phyloP scores from a whole-genome alignment of 1,140 invertebrate genomes.

The Leptinotarsa texana region DNA sequence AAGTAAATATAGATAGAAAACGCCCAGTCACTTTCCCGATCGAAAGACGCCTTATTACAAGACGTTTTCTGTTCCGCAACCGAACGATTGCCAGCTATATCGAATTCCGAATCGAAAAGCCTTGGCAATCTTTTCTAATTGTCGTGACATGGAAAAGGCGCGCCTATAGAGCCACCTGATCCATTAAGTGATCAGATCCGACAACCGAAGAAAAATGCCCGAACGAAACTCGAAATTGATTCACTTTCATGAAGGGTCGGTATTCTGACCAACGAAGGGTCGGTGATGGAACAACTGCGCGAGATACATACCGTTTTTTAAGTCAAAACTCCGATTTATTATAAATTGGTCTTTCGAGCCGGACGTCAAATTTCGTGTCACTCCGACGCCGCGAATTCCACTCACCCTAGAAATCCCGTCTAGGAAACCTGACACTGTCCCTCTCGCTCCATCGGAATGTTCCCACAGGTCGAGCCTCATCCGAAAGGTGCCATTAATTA shows the following conservation, averaged over 20 bases:
- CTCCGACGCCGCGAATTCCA: no score
- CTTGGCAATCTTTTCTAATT: slow-evolving; percentile 39
- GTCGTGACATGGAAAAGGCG: slow-evolving; percentile 44
- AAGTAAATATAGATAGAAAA: background rate
- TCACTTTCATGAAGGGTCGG: no score
- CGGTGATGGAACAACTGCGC: background rate
- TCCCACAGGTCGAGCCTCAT: slow-evolving; percentile 36
- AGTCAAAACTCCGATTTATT: background rate
- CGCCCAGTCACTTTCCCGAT: slow-evolving; percentile 1
- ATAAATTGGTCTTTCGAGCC: background rate
- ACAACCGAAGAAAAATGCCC: background rate
- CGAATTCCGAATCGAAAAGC: no score
- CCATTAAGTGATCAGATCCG: slow-evolving; percentile 37
- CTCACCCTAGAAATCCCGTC: background rate
- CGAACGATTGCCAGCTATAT: background rate
- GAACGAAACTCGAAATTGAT: background rate
- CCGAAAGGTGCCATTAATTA: slow-evolving; percentile 40
- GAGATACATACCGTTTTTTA: no score
- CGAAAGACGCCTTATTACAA: background rate
- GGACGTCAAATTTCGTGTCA: background rate
- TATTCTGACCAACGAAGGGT: no score
- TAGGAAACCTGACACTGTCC: background rate
- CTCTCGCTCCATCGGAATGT: slow-evolving; percentile 31
- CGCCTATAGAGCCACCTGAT: slow-evolving; percentile 39
- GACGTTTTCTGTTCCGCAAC: background rate